Base-by-base conservation (phyloP, 2,797 vertebrate species). In the Thripadectes ignobilis region DNA sequence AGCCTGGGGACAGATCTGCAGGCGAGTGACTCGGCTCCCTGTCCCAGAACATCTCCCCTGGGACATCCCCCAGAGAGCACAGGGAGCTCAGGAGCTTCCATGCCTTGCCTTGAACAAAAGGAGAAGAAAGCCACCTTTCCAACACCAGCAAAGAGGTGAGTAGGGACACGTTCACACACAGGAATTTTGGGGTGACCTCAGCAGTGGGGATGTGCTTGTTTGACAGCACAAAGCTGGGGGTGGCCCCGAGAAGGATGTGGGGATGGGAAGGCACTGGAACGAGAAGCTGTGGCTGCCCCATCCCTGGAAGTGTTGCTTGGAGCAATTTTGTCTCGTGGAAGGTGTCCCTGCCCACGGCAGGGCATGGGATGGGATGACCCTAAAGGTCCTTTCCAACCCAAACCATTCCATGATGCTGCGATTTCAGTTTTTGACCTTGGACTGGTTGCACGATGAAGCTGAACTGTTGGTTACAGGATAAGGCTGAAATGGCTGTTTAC, bases 1-100 rank as follows among this genome's bases (percentile, higher is more conserved):
- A 73, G 93, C 86, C 5, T 69, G 67, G 43, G 79, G 45, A 57
- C 27, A 83, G 62, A 62, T 36, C 59, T 73, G 79, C 88, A 93
- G 92, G 34, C 80, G 36, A 55, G 36, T 4, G 20, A 39, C 19
- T 27, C 85, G 58, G 78, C 66, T 51, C 46, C 2, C 16, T 14
- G 43, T 4, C 48, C 12, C 21, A 39, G 61, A 62, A 10, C 12
- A 36, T 24, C n/a, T 36, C 30, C 52, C 52, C 12, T 8, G 16
- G 59, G 18, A 9, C 58, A 61, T 3, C 36, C 14, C 36, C 57
- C 36, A 59, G 36, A 29, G 63, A 76, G 13, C 63, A 10, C 32
- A 1, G 8, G 5, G 22, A 27, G 15, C 58, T 49, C 69, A 2
- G 36, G 15, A 51, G 43, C 9, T 43, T 82, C 46, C 22, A 4